Evolutionary conservation across 2,113 vertebrate genomes (phyloP).

Genomic region (Jaculus jaculus): DNA sequence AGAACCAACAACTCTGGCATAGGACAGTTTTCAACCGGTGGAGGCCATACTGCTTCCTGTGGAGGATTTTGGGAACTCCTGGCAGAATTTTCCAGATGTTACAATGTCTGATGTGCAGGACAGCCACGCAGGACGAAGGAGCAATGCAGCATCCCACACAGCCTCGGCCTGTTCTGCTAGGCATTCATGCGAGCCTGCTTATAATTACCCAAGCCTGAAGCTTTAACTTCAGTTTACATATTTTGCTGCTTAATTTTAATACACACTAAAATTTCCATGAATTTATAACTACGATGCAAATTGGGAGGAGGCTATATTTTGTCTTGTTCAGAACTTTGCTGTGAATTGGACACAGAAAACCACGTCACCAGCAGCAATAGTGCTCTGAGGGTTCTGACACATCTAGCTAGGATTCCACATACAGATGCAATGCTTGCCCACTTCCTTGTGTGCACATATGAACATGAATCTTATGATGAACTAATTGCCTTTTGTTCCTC

Average conservation of each 20-base stretch:
- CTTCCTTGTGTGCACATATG: neutral
- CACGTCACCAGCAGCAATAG: neutral
- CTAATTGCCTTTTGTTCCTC: constrained; percentile 30
- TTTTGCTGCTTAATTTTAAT: constrained; percentile 46
- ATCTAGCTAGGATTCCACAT: neutral
- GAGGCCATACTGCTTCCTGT: neutral
- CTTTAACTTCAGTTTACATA: constrained; percentile 11
- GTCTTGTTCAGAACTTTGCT: constrained; percentile 36
- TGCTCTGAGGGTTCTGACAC: neutral
- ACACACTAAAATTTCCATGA: constrained; percentile 19
- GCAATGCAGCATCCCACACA: neutral
- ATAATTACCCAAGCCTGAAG: constrained; percentile 21
- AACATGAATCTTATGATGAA: neutral
- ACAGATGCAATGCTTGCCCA: neutral
- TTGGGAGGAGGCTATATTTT: constrained; percentile 43
- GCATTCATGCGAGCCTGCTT: constrained; percentile 4
- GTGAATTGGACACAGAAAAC: constrained; percentile 20
- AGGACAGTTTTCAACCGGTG: neutral
- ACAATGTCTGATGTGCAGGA: too few species aligned
- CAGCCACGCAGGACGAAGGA: too few species aligned
- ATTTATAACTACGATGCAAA: constrained; percentile 52
- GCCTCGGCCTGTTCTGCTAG: neutral
- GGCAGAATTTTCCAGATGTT: neutral
- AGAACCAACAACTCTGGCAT: too few species aligned
- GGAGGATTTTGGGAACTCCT: neutral